phyloP scores from a whole-genome alignment of 2,888 invertebrate species.

The Temnothorax rugatulus region DNA sequence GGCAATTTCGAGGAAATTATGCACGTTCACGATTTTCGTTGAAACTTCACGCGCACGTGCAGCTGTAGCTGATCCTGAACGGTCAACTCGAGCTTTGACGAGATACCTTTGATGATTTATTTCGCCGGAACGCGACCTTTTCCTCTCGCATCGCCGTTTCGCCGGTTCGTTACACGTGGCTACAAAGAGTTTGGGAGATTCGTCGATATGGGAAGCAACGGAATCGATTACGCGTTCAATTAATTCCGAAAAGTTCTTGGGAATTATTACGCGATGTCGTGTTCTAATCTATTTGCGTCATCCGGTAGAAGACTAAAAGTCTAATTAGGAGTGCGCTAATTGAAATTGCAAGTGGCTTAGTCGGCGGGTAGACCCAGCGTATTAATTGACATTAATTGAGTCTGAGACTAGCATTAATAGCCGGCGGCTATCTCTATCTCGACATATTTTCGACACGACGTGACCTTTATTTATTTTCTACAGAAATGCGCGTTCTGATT shows the following conservation, averaged over 20 bases:
- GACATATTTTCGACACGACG: conserved; percentile 57
- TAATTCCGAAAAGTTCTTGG: conserved; percentile 9
- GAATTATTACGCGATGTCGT: conserved; percentile 14
- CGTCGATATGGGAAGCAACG: background rate
- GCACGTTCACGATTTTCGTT: conserved; percentile 36
- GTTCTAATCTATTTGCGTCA: conserved; percentile 3
- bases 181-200: conserved; percentile 14
- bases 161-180: conserved; percentile 30
- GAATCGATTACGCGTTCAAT: conserved; percentile 33
- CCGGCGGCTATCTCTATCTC: conserved; percentile 63
- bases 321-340: conserved; percentile 57
- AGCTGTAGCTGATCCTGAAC: conserved; percentile 6
- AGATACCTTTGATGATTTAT: conserved; percentile 52
- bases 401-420: conserved; percentile 64
- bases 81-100: conserved; percentile 41
- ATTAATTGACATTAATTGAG: conserved; percentile 75
- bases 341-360: conserved; percentile 66
- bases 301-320: conserved; percentile 34
- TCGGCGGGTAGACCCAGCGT: conserved; percentile 60
- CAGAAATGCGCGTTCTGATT: conserved; percentile 12
- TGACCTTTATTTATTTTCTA: conserved; percentile 28
- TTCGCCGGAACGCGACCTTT: conserved; percentile 35
- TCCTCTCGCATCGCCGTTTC: conserved; percentile 32
- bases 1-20: conserved; percentile 36
- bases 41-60: background rate